phyloP scores from a whole-genome alignment of 2,888 invertebrate species.

The Caenorhabditis virilis region DNA sequence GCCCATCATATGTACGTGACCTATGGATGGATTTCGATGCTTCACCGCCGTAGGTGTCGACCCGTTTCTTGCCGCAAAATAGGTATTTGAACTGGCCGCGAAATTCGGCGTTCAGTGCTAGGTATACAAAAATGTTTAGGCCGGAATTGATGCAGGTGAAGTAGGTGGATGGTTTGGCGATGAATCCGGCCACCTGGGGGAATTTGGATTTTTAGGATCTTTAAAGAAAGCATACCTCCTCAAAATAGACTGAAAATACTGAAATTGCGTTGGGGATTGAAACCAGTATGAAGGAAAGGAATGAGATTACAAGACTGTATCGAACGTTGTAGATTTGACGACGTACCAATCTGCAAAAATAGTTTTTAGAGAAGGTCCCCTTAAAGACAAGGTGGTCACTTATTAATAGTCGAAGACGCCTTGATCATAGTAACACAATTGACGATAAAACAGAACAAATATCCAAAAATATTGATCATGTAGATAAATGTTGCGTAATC shows the following conservation, averaged over 20 bases:
- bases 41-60: constrained; percentile 34
- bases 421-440: constrained; percentile 39
- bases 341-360: constrained; percentile 32
- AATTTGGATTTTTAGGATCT: too few relatives aligned
- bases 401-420: constrained; percentile 36
- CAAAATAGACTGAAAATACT: constrained; percentile 39
- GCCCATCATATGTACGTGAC: too few relatives aligned
- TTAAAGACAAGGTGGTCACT: constrained; percentile 13
- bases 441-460: constrained; percentile 40
- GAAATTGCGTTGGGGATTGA: constrained; percentile 53
- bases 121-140: constrained; percentile 54
- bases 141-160: constrained; percentile 54
- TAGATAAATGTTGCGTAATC: constrained; percentile 46
- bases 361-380: not conserved
- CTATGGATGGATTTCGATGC: too few relatives aligned
- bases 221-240: constrained; percentile 23
- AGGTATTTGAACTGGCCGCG: constrained; percentile 41
- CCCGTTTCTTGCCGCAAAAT: constrained; percentile 30
- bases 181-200: constrained; percentile 44
- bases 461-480: constrained; percentile 42
- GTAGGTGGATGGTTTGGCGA: constrained; percentile 51
- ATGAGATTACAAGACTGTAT: constrained; percentile 47
- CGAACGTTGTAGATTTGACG: constrained; percentile 44
- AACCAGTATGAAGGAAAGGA: constrained; percentile 49
- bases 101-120: constrained; percentile 49